These are phyloP conservation scores for Kryptolebias marmoratus DNA, from an alignment of 2,113 vertebrate species.

Conservation along the genomic window DNA sequence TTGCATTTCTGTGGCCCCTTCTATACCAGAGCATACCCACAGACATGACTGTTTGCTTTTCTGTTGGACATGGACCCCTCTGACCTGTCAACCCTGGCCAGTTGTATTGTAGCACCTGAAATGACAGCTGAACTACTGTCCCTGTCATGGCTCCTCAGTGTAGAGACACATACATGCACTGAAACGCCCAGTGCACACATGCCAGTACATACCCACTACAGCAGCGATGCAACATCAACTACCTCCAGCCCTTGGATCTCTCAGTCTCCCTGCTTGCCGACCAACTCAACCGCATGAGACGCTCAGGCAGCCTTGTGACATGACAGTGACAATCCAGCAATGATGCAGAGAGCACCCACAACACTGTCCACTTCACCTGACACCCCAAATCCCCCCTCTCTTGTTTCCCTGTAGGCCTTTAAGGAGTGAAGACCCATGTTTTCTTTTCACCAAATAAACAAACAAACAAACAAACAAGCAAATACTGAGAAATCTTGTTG, in stretches of 20 bases:
- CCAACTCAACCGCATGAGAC: conserved; percentile 57
- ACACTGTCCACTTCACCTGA: conserved; percentile 36
- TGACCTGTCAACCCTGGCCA: conserved; percentile 78
- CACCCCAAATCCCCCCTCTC: conserved; percentile 4
- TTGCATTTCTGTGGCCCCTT: conserved; percentile 53
- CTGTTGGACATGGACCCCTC: conserved; percentile 61
- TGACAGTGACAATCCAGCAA: conserved; percentile 75
- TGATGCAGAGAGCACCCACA: conserved; percentile 55
- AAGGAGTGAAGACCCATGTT: conserved; percentile 27
- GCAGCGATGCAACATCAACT: conserved; percentile 56
- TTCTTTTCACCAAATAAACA: conserved; percentile 6
- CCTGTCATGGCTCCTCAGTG: conserved; percentile 77
- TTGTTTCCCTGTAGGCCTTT: conserved; percentile 38
- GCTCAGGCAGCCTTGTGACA: conserved; percentile 74
- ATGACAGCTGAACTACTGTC: conserved; percentile 80
- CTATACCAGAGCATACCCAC: conserved; percentile 27
- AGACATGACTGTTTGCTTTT: conserved; percentile 26
- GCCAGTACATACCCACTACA: conserved; percentile 55
- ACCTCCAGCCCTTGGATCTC: conserved; percentile 62
- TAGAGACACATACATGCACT: conserved; percentile 61
- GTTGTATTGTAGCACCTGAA: conserved; percentile 50
- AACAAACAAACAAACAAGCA: conserved; percentile 7
- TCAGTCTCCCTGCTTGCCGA: conserved; percentile 58
- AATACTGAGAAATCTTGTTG: neutral
- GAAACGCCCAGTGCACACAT: conserved; percentile 56